Percentiles rank a stretch among this genome's conserved stretches.
These are phyloP conservation scores for Trichacis sp. DNA, from an alignment of 2,888 invertebrate genomes.

Conservation along the genomic window DNA sequence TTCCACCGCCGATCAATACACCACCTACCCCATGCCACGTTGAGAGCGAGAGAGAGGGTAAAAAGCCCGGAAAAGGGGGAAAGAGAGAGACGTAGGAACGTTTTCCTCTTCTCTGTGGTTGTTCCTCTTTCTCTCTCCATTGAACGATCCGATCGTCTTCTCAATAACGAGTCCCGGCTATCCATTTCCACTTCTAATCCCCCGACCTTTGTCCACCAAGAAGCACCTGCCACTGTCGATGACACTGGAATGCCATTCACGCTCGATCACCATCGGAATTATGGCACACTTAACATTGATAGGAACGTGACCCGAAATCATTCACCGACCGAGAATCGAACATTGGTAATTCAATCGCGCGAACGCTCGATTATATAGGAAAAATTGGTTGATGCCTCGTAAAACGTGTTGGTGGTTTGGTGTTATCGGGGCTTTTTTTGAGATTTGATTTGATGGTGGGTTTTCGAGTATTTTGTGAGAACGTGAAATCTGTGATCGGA, in stretches of 20 bases:
- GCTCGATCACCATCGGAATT: background rate
- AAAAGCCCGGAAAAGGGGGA: constrained; percentile 1
- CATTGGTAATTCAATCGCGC: background rate
- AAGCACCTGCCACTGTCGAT: background rate
- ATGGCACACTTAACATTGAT: background rate
- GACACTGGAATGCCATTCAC: constrained; percentile 7
- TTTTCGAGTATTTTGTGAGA: no score
- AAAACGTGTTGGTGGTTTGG: no score
- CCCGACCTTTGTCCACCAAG: background rate
- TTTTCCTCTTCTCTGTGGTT: background rate
- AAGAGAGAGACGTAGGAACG: background rate
- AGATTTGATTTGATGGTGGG: no score
- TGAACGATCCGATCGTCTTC: constrained; percentile 5
- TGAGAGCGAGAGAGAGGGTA: constrained; percentile 33
- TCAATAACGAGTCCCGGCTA: constrained; percentile 28
- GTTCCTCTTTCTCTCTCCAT: no score
- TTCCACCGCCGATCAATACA: constrained; percentile 64
- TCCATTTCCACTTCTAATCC: constrained; percentile 25
- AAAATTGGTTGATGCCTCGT: no score
- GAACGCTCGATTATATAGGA: no score
- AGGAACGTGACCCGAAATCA: constrained; percentile 1
- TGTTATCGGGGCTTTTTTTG: no score
- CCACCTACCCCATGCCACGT: no score
- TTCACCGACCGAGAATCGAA: background rate
- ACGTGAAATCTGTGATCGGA: no score